phyloP scores from a whole-genome alignment of 2,888 invertebrate species.

The Sthenelais limicola region DNA sequence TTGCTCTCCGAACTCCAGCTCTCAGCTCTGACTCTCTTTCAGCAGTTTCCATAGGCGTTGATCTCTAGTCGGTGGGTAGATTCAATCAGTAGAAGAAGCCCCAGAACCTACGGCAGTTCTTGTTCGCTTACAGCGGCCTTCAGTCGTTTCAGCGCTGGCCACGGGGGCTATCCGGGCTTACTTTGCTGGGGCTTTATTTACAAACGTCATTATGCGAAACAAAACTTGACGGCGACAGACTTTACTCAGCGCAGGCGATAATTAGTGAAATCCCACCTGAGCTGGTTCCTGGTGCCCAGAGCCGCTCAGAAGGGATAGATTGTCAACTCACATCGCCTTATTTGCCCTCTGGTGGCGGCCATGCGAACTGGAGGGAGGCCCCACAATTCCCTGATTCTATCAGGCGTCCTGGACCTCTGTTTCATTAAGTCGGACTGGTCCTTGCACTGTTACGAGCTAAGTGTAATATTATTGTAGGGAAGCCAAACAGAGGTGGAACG shows the following conservation, averaged over 20 bases:
- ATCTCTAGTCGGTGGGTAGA: not conserved
- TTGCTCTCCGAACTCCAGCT: too few relatives aligned
- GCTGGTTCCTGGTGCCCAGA: not conserved
- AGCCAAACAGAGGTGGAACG: too few relatives aligned
- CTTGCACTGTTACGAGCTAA: not conserved
- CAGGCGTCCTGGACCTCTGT: not conserved
- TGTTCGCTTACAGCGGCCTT: not conserved
- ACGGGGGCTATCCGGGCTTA: not conserved
- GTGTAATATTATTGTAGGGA: conserved; percentile 45
- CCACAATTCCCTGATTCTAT: not conserved
- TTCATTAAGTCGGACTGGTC: not conserved
- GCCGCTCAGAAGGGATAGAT: not conserved
- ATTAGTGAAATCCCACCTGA: not conserved
- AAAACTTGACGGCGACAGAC: conserved; percentile 17
- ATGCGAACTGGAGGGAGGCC: too few relatives aligned
- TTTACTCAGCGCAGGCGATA: not conserved
- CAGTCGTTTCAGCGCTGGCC: not conserved
- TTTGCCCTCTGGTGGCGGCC: not conserved
- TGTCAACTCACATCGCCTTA: not conserved
- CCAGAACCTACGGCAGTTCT: not conserved
- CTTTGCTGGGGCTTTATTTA: conserved; percentile 27
- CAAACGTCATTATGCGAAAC: conserved; percentile 28
- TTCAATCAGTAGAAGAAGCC: conserved; percentile 29
- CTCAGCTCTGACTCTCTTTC: not conserved
- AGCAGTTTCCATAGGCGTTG: too few relatives aligned